These are phyloP conservation scores for Lithophane semibrunnea DNA, from an alignment of 2,888 invertebrate species.

Conservation along the genomic window DNA sequence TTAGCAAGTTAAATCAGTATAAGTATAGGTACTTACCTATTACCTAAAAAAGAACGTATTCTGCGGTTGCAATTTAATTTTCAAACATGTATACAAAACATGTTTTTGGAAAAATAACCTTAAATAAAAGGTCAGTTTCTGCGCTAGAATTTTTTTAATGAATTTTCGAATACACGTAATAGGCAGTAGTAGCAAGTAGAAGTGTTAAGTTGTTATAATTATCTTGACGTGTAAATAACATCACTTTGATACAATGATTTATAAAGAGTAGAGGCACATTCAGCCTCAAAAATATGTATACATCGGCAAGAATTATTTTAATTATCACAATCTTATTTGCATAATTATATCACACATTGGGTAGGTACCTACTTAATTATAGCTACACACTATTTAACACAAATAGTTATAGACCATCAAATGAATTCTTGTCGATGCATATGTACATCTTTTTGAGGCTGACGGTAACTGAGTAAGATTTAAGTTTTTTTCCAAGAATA, in stretches of 20 bases:
- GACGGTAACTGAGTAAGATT: background rate
- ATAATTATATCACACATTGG: background rate
- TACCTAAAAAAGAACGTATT: background rate
- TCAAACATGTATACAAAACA: background rate
- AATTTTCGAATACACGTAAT: background rate
- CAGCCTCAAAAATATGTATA: background rate
- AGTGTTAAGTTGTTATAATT: background rate
- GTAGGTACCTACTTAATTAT: background rate
- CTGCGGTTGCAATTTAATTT: background rate
- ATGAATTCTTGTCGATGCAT: background rate
- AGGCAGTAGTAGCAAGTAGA: background rate
- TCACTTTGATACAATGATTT: background rate
- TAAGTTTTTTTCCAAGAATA: background rate
- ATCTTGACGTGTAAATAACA: background rate
- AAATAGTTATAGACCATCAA: background rate
- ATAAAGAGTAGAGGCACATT: background rate
- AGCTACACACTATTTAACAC: background rate
- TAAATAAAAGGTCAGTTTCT: background rate
- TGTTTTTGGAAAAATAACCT: background rate
- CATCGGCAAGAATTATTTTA: background rate
- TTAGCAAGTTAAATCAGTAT: background rate
- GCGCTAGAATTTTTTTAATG: background rate
- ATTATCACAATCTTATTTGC: background rate
- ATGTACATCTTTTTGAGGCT: background rate
- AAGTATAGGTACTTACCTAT: background rate